A percentile compares a stretch with the other conserved stretches of the same genome.
Conservation (phyloP, 2,797 vertebrate species). For the Sphaeramia orbicularis region DNA sequence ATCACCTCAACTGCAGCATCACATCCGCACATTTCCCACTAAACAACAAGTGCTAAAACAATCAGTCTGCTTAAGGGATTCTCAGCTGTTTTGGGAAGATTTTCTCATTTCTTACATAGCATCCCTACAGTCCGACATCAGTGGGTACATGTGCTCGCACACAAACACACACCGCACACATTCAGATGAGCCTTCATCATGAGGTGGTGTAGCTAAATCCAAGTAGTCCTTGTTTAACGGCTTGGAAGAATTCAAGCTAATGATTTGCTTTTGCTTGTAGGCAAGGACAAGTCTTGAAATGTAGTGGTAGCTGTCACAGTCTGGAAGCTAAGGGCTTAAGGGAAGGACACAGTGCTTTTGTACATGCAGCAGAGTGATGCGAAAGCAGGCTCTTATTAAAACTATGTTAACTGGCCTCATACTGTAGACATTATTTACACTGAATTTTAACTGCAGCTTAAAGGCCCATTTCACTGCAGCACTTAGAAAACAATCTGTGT, state of each 20-base stretch:
- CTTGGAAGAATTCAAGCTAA: slow-evolving; percentile 60
- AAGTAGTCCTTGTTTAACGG: slow-evolving; percentile 54
- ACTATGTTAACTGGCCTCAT: slow-evolving; percentile 41
- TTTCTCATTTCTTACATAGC: slow-evolving; percentile 13
- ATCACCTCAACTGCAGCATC: neutral
- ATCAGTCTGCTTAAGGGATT: slow-evolving; percentile 5
- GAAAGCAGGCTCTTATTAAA: slow-evolving; percentile 43
- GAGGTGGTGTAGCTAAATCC: slow-evolving; percentile 37
- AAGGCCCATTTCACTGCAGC: slow-evolving; percentile 55
- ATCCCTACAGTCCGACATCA: slow-evolving; percentile 5
- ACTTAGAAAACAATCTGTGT: slow-evolving; percentile 36
- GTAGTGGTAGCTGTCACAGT: slow-evolving; percentile 37
- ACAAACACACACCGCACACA: neutral
- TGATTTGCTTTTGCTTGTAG: slow-evolving; percentile 45
- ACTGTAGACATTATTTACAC: slow-evolving; percentile 54
- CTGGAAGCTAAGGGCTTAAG: slow-evolving; percentile 29
- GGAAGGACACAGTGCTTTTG: slow-evolving; percentile 42
- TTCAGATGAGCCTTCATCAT: slow-evolving; percentile 5
- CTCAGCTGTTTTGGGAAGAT: slow-evolving; percentile 11
- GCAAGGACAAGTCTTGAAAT: slow-evolving; percentile 39
- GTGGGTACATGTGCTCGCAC: neutral
- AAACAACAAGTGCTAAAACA: slow-evolving; percentile 1
- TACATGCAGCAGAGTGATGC: slow-evolving; percentile 22
- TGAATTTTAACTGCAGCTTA: slow-evolving; percentile 51
- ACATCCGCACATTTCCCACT: neutral